Base-by-base conservation (phyloP, 1,140 invertebrate species). In the Pseudomyrmex sp. region DNA sequence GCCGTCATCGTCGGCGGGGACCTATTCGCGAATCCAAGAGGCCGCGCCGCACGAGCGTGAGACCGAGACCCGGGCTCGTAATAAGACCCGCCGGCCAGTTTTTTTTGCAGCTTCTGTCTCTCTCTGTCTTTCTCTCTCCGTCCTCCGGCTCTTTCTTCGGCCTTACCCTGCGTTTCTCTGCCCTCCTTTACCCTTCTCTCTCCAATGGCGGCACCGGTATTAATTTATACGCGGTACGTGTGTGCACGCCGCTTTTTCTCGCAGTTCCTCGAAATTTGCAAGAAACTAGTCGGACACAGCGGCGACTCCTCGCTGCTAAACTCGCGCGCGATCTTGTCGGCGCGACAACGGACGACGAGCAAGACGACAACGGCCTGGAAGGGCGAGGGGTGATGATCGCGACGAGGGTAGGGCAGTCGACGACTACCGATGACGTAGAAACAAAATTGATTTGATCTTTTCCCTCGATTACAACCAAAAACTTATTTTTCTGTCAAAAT, bases 181-280 rank as follows among this genome's bases (percentile, higher is more conserved):
- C 35, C 72, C 48, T 48, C 35, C 70, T 35, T 20, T 46, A 46
- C 35, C 58, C 23, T 18, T 59, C 72, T 58, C 83, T 72, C 87
- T 52, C 63, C 70, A 82, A 85, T 70, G 83, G 65, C 86, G 83
- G 82, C 84, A 76, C 83, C 91, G 90, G 92, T 93, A 94, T 94
- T 94, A 94, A 94, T 94, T 94, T 94, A 93, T 94, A 94, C 93
- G 93, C 92, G 90, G 90, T 93, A 93, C 93, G 93, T 92, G 92
- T 93, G 93, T 92, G 93, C 93, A 94, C 91, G 92, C 91, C 90
- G 90, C 92, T 93, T 94, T 94, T 93, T 93, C 92, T 90, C 87
- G 84, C 90, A 90, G 89, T 94, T 94, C 93, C 91, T 92, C 93
- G 94, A 94, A 94, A 94, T 94, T 94, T 94, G 94, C 94, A 94